These are phyloP conservation scores for Calidris pugnax DNA, from an alignment of 2,113 vertebrate genomes.

Conservation along the genomic window DNA sequence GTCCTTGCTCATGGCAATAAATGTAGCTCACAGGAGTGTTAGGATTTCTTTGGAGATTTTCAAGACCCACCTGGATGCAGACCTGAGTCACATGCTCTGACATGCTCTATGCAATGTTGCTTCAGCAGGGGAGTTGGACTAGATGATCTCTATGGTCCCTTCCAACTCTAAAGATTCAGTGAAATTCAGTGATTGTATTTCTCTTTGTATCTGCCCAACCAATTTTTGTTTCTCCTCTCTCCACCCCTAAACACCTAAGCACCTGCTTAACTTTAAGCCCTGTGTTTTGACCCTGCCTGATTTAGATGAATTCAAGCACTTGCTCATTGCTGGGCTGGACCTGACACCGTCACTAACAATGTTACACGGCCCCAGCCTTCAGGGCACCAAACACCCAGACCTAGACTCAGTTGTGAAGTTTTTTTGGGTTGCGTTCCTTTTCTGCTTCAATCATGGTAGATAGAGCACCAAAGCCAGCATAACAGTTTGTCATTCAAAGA, in stretches of 20 bases:
- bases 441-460: accelerated
- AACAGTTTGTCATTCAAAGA: neutral
- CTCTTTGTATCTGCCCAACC: neutral
- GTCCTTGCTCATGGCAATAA: neutral
- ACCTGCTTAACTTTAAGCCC: neutral
- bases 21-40: neutral
- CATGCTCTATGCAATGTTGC: too few species aligned
- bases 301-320: neutral
- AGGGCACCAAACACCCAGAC: neutral
- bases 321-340: neutral
- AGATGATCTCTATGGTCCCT: too few species aligned
- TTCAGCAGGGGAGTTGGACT: too few species aligned
- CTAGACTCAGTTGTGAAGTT: neutral
- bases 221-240: neutral
- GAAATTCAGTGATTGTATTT: neutral
- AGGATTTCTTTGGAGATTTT: neutral
- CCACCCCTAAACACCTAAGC: neutral
- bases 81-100: too few species aligned
- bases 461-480: neutral
- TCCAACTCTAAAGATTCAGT: too few species aligned
- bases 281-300: neutral
- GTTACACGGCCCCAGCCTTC: neutral
- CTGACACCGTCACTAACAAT: neutral
- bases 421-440: neutral
- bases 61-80: too few species aligned